A percentile compares a stretch with the other conserved stretches of the same genome.
Evolutionary conservation across 2,797 vertebrate species (phyloP).

Genomic region (Trichosurus vulpecula): DNA sequence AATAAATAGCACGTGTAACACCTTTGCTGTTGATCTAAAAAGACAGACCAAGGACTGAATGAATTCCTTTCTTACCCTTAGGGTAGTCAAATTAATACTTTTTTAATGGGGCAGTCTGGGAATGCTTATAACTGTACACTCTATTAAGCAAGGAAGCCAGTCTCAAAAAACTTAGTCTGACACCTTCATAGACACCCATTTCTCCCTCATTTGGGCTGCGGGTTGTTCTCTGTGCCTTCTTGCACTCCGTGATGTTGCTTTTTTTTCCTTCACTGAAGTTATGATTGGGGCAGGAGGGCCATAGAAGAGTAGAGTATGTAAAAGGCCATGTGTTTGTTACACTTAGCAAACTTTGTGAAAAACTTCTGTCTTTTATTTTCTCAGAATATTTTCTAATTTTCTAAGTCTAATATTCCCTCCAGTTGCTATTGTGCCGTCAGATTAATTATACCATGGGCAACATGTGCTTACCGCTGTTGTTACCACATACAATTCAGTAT

Average conservation of each 20-base stretch:
- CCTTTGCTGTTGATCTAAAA: slow-evolving; percentile 4
- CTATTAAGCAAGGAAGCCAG: neutral
- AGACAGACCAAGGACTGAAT: slow-evolving; percentile 1
- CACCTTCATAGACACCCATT: neutral
- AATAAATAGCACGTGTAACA: neutral
- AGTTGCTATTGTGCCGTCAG: slow-evolving; percentile 51
- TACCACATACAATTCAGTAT: neutral
- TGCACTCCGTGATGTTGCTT: neutral
- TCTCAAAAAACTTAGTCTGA: neutral
- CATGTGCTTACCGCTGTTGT: slow-evolving; percentile 72
- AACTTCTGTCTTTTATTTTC: slow-evolving; percentile 52
- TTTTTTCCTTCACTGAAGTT: neutral
- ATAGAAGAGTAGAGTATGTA: neutral
- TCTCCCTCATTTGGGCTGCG: neutral
- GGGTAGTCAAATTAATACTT: neutral
- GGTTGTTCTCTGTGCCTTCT: neutral
- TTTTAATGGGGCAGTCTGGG: neutral
- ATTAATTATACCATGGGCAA: slow-evolving; percentile 78
- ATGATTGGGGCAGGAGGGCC: neutral
- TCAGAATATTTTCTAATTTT: slow-evolving; percentile 45
- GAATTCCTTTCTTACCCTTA: neutral
- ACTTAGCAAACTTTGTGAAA: slow-evolving; percentile 14
- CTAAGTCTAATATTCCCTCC: slow-evolving; percentile 59
- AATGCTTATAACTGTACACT: neutral
- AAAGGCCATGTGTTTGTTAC: slow-evolving; percentile 12